Base-by-base conservation (phyloP, 53 echinoderm and acorn worm species). In the Antedon mediterranea region DNA sequence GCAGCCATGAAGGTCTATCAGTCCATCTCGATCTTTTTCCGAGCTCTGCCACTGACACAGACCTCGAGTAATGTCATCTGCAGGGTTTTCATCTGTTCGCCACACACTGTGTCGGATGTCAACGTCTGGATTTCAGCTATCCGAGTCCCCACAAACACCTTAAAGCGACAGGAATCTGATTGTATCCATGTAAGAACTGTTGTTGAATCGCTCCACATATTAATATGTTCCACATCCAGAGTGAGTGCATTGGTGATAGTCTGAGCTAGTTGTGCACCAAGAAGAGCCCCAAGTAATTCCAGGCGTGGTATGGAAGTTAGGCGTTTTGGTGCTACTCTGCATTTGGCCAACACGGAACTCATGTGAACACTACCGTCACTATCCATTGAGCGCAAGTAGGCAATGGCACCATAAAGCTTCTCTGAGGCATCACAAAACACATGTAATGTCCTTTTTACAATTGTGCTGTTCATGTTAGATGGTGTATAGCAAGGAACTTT, bases 381-480 rank as follows among this genome's bases (percentile, higher is more conserved):
- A 57, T 57, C 57, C 3, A 18, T 23, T 18, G 57, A 15, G 20
- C 57, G 57, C 23, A 57, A 23, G 20, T 57, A 57, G 57, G 57
- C 57, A 15, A 23, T 57, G 2, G 57, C 11, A 23, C 57, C 41
- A 78, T 43, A 43, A 31, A 33, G 30, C 32, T 28, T 29, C 43
- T 79, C 79, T 0, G 72, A 79, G 0, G 72, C 79, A 28, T 79
- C 79, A 32, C 72, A 79, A 26, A 79, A 79, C 5, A 79, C 71
- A n/a, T n/a, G n/a, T n/a, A n/a, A n/a, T n/a, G 33, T 79, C 71
- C 42, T n/a, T 30, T 32, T 30, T 8, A 71, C 18, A 3, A 30
- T 43, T 28, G 28, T 71, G 29, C n/a, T n/a, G n/a, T n/a, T n/a
- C n/a, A 13, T 27, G 7, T 78, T 43, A 9, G 4, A 0, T 0